These are phyloP conservation scores for Dasysyrphus tricinctus DNA, from an alignment of 2,888 invertebrate genomes.

Conservation along the genomic window DNA sequence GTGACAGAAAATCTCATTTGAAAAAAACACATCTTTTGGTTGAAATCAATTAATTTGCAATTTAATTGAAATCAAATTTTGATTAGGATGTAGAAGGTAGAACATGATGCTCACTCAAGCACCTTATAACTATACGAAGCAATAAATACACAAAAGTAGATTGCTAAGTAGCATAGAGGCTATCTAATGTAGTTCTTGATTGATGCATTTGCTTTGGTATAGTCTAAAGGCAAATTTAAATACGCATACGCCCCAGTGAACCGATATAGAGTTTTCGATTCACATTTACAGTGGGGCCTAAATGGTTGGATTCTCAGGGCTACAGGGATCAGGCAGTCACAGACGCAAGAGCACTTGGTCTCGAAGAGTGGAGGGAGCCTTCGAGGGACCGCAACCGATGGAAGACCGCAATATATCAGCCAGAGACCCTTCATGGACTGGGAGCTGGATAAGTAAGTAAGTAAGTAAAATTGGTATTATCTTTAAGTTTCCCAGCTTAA, in stretches of 20 bases:
- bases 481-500: too few relatives aligned
- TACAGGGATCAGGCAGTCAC: too few relatives aligned
- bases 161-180: constrained; percentile 5
- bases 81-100: not conserved
- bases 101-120: not conserved
- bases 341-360: too few relatives aligned
- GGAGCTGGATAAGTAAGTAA: too few relatives aligned
- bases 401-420: too few relatives aligned
- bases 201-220: constrained; percentile 12
- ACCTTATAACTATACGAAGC: constrained; percentile 6
- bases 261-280: not conserved
- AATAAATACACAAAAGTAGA: constrained; percentile 18
- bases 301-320: too few relatives aligned
- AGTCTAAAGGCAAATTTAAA: constrained; percentile 29
- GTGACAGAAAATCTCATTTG: constrained; percentile 29
- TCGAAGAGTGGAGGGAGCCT: too few relatives aligned
- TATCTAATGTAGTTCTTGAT: not conserved
- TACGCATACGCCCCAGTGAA: constrained; percentile 36
- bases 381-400: too few relatives aligned
- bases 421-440: too few relatives aligned
- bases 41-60: constrained; percentile 65
- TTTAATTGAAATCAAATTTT: constrained; percentile 63
- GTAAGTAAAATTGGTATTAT: too few relatives aligned
- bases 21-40: constrained; percentile 39
- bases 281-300: constrained; percentile 22